Evolutionary conservation across 2,888 invertebrate genomes (phyloP).

Genomic region (Tiliacea aurago): DNA sequence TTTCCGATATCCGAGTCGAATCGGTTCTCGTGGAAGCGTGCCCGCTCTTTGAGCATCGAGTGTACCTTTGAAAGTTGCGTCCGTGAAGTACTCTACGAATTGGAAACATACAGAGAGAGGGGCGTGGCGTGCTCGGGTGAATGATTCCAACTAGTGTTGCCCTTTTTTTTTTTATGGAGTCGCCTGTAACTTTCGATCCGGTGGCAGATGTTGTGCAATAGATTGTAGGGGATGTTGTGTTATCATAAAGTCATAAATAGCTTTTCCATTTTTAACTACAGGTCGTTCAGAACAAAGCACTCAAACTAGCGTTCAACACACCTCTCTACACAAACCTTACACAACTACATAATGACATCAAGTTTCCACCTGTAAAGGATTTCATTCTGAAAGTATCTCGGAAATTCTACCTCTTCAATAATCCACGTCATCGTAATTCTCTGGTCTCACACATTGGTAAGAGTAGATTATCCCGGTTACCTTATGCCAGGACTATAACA

Average conservation of each 20-base stretch:
- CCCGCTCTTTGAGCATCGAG: conserved; percentile 66
- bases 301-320: no score
- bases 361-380: no score
- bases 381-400: no score
- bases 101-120: conserved; percentile 56
- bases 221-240: neutral
- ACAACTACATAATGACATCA: no score
- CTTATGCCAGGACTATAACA: no score
- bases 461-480: no score
- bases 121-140: conserved; percentile 36
- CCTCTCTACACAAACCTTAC: no score
- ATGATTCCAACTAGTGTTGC: conserved; percentile 25
- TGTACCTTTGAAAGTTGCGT: conserved; percentile 68
- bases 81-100: conserved; percentile 47
- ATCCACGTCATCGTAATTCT: no score
- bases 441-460: no score
- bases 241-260: neutral
- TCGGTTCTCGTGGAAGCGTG: conserved; percentile 64
- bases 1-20: conserved; percentile 70
- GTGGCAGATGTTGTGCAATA: neutral
- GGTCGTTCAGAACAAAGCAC: no score
- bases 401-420: no score
- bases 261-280: no score
- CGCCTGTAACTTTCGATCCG: conserved; percentile 11
- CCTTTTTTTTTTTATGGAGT: conserved; percentile 36